Evolutionary conservation across 2,113 vertebrate genomes (phyloP).

Genomic region (Colius striatus): DNA sequence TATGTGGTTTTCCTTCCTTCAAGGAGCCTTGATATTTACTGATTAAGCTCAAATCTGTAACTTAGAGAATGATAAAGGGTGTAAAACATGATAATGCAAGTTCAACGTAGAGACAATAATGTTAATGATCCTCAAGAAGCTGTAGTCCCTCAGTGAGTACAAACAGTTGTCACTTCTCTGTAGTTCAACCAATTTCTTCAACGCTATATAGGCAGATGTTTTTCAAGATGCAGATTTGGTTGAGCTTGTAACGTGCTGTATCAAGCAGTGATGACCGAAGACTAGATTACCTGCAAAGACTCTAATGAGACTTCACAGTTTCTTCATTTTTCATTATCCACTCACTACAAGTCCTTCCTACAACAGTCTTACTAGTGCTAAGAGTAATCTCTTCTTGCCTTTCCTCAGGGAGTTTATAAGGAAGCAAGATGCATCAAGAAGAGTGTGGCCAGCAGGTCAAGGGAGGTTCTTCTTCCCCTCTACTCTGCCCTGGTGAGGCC

Average conservation of each 20-base stretch:
- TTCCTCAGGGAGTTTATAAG: not conserved
- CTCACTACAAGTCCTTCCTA: not conserved
- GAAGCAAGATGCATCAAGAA: not conserved
- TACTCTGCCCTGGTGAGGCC: too few relatives aligned
- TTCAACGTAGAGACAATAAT: not conserved
- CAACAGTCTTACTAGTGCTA: not conserved
- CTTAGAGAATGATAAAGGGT: not conserved
- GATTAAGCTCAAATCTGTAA: not conserved
- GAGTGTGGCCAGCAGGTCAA: too few relatives aligned
- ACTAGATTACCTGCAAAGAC: not conserved
- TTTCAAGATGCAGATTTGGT: not conserved
- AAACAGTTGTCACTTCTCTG: not conserved
- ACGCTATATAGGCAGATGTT: accelerated
- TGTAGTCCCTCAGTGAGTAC: not conserved
- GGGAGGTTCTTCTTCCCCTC: too few relatives aligned
- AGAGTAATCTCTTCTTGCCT: not conserved
- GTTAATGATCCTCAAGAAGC: not conserved
- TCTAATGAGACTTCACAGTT: not conserved
- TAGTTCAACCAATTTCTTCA: not conserved
- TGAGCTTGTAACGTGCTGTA: not conserved
- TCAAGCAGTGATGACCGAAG: not conserved
- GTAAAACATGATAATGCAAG: not conserved
- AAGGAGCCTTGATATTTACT: not conserved
- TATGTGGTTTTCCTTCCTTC: not conserved
- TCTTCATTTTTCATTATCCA: not conserved